Evolutionary conservation across 1,140 invertebrate genomes (phyloP), one percentile per base, ranked within the genome.

Genomic region (Neocloeon triangulifer): DNA sequence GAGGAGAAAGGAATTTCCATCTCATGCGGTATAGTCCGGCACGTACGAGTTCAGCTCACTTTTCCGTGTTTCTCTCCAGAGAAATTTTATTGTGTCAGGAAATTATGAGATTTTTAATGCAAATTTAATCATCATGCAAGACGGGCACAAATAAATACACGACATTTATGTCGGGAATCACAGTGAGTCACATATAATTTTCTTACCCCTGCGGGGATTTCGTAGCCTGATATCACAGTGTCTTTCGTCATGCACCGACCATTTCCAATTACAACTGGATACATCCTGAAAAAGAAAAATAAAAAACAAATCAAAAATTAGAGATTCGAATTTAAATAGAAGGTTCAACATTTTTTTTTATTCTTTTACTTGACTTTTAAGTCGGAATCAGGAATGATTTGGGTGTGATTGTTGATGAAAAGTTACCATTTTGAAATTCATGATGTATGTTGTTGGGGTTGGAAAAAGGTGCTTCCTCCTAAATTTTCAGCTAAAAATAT

Each of bases 201-300:
- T 50, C 63, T 63, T 64, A 88, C 82, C 43, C 80, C 80, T 61
- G 81, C 81, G 18, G 85, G 86, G 38, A 92, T 68, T 38, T 66
- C 58, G 44, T 82, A 89, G 33, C 79, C 80, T 33, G 66, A 65
- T 38, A 92, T 69, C 16, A 77, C 54, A 1, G 77, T 64, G 45
- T 88, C 75, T 30, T 69, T 65, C 39, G 76, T 72, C 35, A 81
- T 60, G 40, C 73, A 73, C 39, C 85, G 60, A 10, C 76, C 75
- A 46, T 88, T 80, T 26, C 81, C 81, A 39, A 86, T 69, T 16
- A 85, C 80, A 9, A 86, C 80, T 7, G 84, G 81, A 50, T 73
- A 79, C 55, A 91, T 68, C 49, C 79, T 79, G 49, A 34, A 53
- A 56, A 37, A 37, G n/a, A 37, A 23, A 36, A 38, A 34, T 7